phyloP scores from a whole-genome alignment of 1,140 invertebrate species.

The Protaetia brevitarsis region DNA sequence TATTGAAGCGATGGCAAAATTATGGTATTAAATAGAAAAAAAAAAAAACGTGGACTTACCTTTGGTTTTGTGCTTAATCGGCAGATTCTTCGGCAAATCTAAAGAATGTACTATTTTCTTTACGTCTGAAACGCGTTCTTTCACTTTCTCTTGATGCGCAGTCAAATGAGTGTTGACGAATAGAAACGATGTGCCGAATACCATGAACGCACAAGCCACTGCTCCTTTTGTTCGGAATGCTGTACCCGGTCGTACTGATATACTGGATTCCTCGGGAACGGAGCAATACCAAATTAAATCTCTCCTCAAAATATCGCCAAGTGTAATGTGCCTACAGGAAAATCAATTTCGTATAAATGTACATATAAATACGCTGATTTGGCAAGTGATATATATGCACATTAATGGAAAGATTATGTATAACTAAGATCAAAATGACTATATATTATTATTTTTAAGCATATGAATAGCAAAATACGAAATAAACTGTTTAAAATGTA shows the following conservation, averaged over 20 bases:
- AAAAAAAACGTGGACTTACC: constrained; percentile 52
- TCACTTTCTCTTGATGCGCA: constrained; percentile 83
- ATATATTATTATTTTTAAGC: too few species aligned
- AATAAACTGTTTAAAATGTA: too few species aligned
- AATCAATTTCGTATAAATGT: too few species aligned
- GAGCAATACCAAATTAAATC: constrained; percentile 94
- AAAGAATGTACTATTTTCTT: constrained; percentile 80
- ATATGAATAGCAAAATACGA: too few species aligned
- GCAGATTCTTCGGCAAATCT: constrained; percentile 79
- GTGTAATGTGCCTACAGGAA: constrained; percentile 72
- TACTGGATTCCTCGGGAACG: constrained; percentile 79
- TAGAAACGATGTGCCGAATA: constrained; percentile 91
- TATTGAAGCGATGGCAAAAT: constrained; percentile 40
- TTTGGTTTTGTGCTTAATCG: constrained; percentile 72
- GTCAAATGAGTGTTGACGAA: constrained; percentile 93
- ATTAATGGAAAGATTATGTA: too few species aligned
- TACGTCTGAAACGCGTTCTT: constrained; percentile 82
- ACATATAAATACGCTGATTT: background rate
- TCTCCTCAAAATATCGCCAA: constrained; percentile 79
- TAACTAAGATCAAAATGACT: too few species aligned
- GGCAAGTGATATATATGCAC: too few species aligned
- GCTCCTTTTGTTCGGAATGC: constrained; percentile 91
- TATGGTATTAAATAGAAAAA: too few species aligned
- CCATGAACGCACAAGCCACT: constrained; percentile 79
- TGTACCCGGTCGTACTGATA: constrained; percentile 82